These are phyloP conservation scores for Montifringilla adamsi DNA, from an alignment of 2,113 vertebrate species.

Conservation along the genomic window DNA sequence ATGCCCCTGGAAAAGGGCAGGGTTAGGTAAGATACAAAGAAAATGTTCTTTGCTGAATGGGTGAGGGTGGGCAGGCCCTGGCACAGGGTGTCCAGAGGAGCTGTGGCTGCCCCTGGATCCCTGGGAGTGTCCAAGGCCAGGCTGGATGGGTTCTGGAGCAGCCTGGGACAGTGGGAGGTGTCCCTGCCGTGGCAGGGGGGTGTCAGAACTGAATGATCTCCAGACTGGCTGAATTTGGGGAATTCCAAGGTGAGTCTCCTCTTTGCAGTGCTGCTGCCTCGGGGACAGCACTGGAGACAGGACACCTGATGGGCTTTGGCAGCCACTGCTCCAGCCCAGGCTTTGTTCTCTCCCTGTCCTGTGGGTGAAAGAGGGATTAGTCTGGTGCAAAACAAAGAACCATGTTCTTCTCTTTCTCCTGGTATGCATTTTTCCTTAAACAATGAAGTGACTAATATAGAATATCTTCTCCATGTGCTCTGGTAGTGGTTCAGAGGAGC, in stretches of 20 bases:
- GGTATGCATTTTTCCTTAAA: conserved; percentile 5
- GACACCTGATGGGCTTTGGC: neutral
- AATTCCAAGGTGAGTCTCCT: neutral
- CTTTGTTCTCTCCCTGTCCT: neutral
- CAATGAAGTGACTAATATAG: neutral
- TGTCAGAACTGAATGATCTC: neutral
- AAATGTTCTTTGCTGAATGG: neutral
- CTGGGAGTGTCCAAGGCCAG: neutral
- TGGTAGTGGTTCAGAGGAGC: neutral
- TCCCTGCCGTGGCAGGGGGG: neutral
- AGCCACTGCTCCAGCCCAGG: neutral
- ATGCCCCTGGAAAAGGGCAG: neutral
- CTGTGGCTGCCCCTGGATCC: neutral
- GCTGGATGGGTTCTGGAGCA: rapidly evolving
- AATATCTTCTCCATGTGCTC: neutral
- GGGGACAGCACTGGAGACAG: neutral
- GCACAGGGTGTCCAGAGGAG: neutral
- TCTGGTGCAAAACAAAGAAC: neutral
- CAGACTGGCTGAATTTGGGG: neutral
- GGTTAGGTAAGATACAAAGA: neutral
- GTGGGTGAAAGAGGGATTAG: neutral
- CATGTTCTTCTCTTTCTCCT: neutral
- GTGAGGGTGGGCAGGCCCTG: rapidly evolving
- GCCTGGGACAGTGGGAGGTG: neutral
- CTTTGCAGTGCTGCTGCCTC: neutral